Evolutionary conservation across 2,888 invertebrate genomes (phyloP).

Genomic region (Epinotia brunnichana): DNA sequence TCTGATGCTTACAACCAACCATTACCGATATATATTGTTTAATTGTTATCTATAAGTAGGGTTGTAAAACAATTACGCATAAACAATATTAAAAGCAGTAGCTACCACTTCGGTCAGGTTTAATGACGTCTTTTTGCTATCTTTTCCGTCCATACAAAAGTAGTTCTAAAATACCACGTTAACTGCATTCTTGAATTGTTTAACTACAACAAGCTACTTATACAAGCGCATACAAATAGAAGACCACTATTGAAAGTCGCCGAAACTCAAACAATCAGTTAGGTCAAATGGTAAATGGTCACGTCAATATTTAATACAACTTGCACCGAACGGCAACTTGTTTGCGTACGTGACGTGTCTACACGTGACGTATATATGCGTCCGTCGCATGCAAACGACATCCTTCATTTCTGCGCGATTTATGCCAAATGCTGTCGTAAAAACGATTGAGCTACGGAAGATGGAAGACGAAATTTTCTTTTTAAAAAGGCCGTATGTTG

Average conservation of each 20-base stretch:
- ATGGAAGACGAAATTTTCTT: neutral
- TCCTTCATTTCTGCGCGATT: constrained; percentile 49
- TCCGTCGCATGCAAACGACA: constrained; percentile 56
- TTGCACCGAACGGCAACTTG: constrained; percentile 41
- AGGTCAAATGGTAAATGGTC: neutral
- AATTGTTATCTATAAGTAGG: no score
- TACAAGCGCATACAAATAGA: no score
- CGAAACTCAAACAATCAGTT: neutral
- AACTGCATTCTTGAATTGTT: no score
- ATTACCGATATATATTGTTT: no score
- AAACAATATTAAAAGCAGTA: no score
- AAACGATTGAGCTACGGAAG: constrained; percentile 22
- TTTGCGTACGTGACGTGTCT: constrained; percentile 49
- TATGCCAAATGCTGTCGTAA: constrained; percentile 32
- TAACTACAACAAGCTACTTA: no score
- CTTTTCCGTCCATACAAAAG: no score
- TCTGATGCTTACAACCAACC: no score
- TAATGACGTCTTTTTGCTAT: no score
- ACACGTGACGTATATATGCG: constrained; percentile 44
- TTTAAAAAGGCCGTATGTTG: constrained; percentile 7
- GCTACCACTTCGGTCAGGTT: no score
- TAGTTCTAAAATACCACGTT: no score
- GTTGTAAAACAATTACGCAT: no score
- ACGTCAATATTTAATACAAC: constrained; percentile 25
- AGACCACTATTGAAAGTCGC: neutral